phyloP scores from a whole-genome alignment of 2,113 vertebrate species.

The Plecotus auritus region DNA sequence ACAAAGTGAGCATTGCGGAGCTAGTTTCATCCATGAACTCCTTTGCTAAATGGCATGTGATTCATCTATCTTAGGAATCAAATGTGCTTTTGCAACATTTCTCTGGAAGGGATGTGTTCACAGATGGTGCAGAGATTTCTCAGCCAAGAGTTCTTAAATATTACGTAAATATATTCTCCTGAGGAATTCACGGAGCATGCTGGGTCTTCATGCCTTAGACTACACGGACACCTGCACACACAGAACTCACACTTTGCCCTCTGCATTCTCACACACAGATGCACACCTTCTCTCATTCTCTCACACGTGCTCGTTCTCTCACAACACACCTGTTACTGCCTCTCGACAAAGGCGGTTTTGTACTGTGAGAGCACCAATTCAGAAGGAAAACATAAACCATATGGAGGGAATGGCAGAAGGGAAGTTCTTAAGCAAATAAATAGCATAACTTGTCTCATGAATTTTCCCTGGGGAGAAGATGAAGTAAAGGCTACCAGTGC shows the following conservation, averaged over 20 bases:
- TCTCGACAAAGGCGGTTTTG: slow-evolving; percentile 50
- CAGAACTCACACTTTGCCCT: neutral
- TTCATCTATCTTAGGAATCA: neutral
- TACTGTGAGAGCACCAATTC: slow-evolving; percentile 39
- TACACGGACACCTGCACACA: neutral
- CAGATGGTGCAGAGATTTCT: slow-evolving; percentile 24
- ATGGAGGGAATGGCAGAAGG: slow-evolving; percentile 30
- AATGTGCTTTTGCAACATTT: neutral
- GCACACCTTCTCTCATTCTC: neutral
- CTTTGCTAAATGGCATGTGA: neutral
- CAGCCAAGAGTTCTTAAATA: slow-evolving; percentile 33
- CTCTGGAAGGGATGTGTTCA: neutral
- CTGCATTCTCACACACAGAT: neutral
- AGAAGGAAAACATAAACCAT: slow-evolving; percentile 50
- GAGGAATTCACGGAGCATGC: neutral
- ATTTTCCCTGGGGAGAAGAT: slow-evolving; percentile 37
- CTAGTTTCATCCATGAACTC: neutral
- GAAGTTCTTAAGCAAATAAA: slow-evolving; percentile 51
- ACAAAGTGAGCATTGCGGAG: neutral
- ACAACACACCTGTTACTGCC: slow-evolving; percentile 50
- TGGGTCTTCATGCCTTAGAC: neutral
- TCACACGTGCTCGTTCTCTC: neutral
- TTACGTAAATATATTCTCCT: neutral
- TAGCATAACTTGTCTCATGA: slow-evolving; percentile 18
- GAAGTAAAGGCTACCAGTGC: neutral